Conservation (phyloP, 1,140 invertebrate species). For the Drosophila pseudoananassae region DNA sequence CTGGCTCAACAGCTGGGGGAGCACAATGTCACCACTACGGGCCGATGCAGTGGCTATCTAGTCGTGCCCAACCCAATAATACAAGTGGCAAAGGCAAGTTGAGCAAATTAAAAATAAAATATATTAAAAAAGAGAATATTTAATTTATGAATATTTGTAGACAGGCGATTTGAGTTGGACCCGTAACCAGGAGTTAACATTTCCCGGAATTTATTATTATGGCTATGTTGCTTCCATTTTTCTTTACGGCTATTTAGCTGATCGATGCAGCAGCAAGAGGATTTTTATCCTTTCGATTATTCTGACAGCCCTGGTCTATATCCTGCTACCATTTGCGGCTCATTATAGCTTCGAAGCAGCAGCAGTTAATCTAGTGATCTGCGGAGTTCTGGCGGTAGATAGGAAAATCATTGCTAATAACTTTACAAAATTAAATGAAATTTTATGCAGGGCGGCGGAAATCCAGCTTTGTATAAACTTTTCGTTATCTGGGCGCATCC, state of each 20-base stretch:
- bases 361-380: conserved; percentile 41
- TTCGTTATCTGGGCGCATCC: conserved; percentile 78
- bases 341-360: conserved; percentile 47
- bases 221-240: conserved; percentile 67
- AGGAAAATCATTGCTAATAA: neutral
- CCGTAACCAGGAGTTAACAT: conserved; percentile 57
- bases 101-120: neutral
- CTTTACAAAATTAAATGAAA: neutral
- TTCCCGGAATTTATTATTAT: conserved; percentile 69
- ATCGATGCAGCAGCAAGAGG: conserved; percentile 68
- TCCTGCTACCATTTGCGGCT: conserved; percentile 63
- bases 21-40: conserved; percentile 16
- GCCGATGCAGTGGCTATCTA: conserved; percentile 8
- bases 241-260: conserved; percentile 62
- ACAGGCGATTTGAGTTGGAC: conserved; percentile 63
- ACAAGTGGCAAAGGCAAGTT: conserved; percentile 26
- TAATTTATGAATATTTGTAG: conserved; percentile 15
- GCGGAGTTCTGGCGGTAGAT: conserved; percentile 65
- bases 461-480: conserved; percentile 72
- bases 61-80: neutral
- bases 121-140: neutral
- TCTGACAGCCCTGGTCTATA: conserved; percentile 44
- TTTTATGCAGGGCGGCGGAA: conserved; percentile 62
- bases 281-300: conserved; percentile 64
- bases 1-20: neutral